Conservation (phyloP, 2,888 invertebrate genomes). For the Rotaria socialis region DNA sequence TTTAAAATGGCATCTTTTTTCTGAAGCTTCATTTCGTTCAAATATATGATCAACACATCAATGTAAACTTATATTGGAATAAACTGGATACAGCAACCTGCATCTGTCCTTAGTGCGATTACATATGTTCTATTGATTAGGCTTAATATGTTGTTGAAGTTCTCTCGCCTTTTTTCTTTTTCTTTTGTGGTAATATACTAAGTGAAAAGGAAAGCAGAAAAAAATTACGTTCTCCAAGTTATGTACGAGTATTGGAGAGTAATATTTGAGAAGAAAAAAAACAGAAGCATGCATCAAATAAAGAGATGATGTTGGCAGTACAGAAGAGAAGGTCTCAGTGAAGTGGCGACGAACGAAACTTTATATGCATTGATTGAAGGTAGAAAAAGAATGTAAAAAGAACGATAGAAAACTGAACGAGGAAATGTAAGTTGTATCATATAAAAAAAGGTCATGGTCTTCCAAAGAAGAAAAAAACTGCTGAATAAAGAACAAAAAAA, state of each 20-base stretch:
- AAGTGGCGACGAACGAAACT: not conserved
- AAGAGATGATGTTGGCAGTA: not conserved
- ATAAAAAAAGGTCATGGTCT: conserved; percentile 13
- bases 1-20: not conserved
- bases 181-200: too few species aligned
- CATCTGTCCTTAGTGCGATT: not conserved
- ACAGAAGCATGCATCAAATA: not conserved
- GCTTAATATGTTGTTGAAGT: not conserved
- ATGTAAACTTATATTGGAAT: not conserved
- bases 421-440: not conserved
- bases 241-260: not conserved
- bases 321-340: not conserved
- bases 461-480: not conserved
- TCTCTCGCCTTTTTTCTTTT: not conserved
- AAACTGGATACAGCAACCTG: not conserved
- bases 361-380: not conserved
- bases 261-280: not conserved
- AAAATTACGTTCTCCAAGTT: not conserved
- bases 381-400: not conserved
- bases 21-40: not conserved
- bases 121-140: not conserved
- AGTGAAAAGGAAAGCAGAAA: not conserved
- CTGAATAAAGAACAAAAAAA: not conserved
- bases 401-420: conserved; percentile 6
- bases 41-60: not conserved